A percentile compares a stretch with the other conserved stretches of the same genome.
These are phyloP conservation scores for Trachymyrmex cornetzi DNA, from an alignment of 1,140 invertebrate species.

Conservation along the genomic window DNA sequence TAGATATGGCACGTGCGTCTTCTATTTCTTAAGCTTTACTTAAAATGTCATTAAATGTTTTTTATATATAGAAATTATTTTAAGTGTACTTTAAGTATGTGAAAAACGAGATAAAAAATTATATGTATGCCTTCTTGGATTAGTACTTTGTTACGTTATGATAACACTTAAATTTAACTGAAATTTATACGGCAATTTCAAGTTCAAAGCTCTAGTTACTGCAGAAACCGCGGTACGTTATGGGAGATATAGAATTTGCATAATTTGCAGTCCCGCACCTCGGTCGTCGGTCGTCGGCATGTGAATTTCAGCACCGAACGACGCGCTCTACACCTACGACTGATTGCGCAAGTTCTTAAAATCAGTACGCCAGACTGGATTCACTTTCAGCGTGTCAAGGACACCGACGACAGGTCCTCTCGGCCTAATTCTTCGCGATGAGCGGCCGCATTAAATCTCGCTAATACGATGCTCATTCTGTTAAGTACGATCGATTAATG, in stretches of 20 bases:
- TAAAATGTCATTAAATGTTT: no score
- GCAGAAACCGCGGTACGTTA: background rate
- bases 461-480: slow-evolving; percentile 39
- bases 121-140: no score
- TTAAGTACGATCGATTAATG: background rate
- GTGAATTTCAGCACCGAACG: slow-evolving; percentile 41
- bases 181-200: background rate
- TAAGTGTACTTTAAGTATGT: no score
- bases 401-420: slow-evolving; percentile 79
- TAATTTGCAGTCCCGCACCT: slow-evolving; percentile 14
- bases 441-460: slow-evolving; percentile 57
- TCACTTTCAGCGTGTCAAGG: slow-evolving; percentile 84
- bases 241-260: slow-evolving; percentile 31
- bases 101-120: no score
- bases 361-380: slow-evolving; percentile 74
- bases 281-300: background rate
- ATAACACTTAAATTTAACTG: no score
- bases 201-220: slow-evolving; percentile 30
- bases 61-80: no score
- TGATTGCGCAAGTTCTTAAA: slow-evolving; percentile 75
- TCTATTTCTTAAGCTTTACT: no score
- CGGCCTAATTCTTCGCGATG: slow-evolving; percentile 78
- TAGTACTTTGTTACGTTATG: no score
- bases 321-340: slow-evolving; percentile 71
- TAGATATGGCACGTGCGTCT: no score